These are phyloP conservation scores for Ganaspis sp. DNA, from an alignment of 1,140 invertebrate species.

Conservation along the genomic window DNA sequence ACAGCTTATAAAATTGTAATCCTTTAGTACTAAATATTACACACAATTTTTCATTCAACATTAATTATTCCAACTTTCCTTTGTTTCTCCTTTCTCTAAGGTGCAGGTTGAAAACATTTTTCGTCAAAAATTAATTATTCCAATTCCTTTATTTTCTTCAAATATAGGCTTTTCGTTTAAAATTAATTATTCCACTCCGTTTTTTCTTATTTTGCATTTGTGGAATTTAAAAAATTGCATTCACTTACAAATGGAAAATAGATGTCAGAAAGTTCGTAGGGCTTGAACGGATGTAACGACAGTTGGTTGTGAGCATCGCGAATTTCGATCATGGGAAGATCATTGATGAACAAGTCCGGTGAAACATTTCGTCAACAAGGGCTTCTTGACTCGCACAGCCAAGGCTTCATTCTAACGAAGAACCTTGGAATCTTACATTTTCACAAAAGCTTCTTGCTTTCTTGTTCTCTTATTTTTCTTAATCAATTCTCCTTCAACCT, in stretches of 20 bases:
- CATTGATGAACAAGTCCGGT: constrained; percentile 58
- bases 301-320: constrained; percentile 32
- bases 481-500: neutral
- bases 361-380: constrained; percentile 50
- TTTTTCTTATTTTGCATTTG: too few relatives aligned
- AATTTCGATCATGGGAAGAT: constrained; percentile 45
- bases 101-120: too few relatives aligned
- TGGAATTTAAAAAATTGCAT: too few relatives aligned
- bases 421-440: neutral
- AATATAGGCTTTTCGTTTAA: too few relatives aligned
- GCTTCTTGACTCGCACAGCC: constrained; percentile 54
- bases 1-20: neutral
- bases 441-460: neutral
- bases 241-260: too few relatives aligned
- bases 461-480: neutral
- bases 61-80: too few relatives aligned
- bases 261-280: constrained; percentile 27
- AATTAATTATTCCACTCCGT: too few relatives aligned
- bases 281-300: constrained; percentile 52
- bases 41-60: too few relatives aligned
- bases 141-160: too few relatives aligned
- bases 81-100: too few relatives aligned
- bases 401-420: constrained; percentile 47
- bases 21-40: neutral
- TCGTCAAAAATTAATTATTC: too few relatives aligned